Base-by-base conservation (phyloP, 2,113 vertebrate species). In the Macquaria ambigua region DNA sequence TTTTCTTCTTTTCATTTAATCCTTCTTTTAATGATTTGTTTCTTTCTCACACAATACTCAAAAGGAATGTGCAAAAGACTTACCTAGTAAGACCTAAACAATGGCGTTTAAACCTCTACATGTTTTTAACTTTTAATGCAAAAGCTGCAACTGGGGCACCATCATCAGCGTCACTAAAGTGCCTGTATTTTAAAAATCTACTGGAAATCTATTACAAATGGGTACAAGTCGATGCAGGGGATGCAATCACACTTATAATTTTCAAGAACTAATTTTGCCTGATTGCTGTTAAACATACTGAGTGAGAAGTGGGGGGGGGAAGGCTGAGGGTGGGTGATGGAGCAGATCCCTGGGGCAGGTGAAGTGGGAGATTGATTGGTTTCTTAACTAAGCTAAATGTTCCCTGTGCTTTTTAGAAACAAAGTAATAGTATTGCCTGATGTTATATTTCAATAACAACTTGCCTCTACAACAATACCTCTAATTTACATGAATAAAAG, bases 271-370 rank as follows among this genome's bases (percentile, higher is more conserved):
- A 43, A 79, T 75, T 84, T 86, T 63, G 53, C 20, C 81, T 87
- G 84, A 89, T 90, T 92, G 70, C 68, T 66, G 41, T 86, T 81
- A 69, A 76, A 78, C 61, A 72, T 46, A 77, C 58, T 66, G 66
- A 77, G 79, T 66, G 66, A 77, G 81, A 74, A 56, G 39, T 31
- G 64, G 79, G 67, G 71, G 74, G 34, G 6, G 8, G 34, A 39
- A 73, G 39, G 53, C 63, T 14, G 83, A 66, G 68, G 58, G 67
- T 62, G 79, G 77, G 52, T 86, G 66, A 86, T 83, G 74, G 68
- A 78, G 80, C 16, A 63, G 81, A 55, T 85, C 46, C 77, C 85
- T 52, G 50, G 56, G 81, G 86, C 55, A 77, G 73, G 58, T 81
- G 58, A 70, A 82, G 79, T n/a, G 43, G 41, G 62, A 72, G 83